Evolutionary conservation across 30 jellyfish, hydroid and myxozoan genomes (phyloP), one percentile per base, ranked within the genome.

Genomic region (Clytia hemisphaerica): DNA sequence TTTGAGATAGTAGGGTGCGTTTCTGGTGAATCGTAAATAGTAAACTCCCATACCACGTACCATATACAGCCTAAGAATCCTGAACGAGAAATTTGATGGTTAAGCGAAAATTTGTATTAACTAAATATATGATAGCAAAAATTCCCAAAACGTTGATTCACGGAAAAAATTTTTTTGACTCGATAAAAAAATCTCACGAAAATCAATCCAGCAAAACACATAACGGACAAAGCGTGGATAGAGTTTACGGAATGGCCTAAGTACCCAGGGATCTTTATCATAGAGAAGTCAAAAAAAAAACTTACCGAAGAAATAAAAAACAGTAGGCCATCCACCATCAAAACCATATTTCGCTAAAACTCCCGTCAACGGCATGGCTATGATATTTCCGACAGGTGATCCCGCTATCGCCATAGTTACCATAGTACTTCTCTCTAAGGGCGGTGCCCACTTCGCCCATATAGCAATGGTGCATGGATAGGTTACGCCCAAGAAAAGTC

Each of bases 241-340:
- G 19, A 42, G 19, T 42, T 42, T 0, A 0, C 19, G 54, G 18
- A 21, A 42, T 21, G 19, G 19, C 19, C 53, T 7, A 40, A 40
- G 53, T 16, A 40, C 16, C 10, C 16, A 40, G 10, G 18, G 19
- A 42, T 21, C 19, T 21, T 42, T 21, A 0, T 42, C 54, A 12
- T 21, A 42, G 54, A 12, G 54, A 12, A 42, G 0, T 16, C 54
- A 42, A 42, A 42, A 16, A 6, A 2, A 33, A n/a, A 4, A 18
- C 87, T 70, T 79, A 85, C 95, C 95, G 40, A 85, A 85, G 27
- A 86, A 85, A 65, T 85, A 85, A 73, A 85, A 85, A 34, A 85
- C 95, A 40, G 95, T 77, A 45, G 95, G 95, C 95, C 95, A 85
- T 83, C 95, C 95, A 37, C 95, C 95, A 70, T 85, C 95, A 64